Evolutionary conservation across 2,797 vertebrate genomes (phyloP).

Genomic region (Harpagifer antarcticus): DNA sequence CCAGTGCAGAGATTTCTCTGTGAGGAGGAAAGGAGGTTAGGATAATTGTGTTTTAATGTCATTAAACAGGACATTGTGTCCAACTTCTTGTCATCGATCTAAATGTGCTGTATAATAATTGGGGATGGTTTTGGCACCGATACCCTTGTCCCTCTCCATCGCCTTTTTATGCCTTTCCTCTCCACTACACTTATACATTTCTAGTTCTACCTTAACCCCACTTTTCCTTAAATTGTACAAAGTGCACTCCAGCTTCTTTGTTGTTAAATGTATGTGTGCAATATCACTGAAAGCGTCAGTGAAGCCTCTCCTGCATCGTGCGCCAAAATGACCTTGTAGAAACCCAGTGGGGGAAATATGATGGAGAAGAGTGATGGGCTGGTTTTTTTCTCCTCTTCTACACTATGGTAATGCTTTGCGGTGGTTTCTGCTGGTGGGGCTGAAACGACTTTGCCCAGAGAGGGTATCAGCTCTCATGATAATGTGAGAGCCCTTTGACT

Average conservation of each 20-base stretch:
- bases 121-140: conserved; percentile 16
- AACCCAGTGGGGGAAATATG: conserved; percentile 62
- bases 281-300: rapidly evolving
- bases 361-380: conserved; percentile 58
- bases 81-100: background rate
- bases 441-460: conserved; percentile 7
- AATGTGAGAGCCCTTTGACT: background rate
- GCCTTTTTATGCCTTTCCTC: conserved; percentile 3
- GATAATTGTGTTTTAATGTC: conserved; percentile 9
- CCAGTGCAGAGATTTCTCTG: conserved; percentile 11
- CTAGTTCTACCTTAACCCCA: background rate
- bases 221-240: conserved; percentile 9
- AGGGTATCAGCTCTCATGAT: background rate
- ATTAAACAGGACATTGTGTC: background rate
- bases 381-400: conserved; percentile 12
- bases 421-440: conserved; percentile 19
- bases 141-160: conserved; percentile 52
- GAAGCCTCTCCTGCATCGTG: conserved; percentile 61
- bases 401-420: conserved; percentile 28
- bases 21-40: background rate
- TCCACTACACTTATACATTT: background rate
- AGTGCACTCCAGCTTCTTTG: background rate
- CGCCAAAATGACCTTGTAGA: conserved; percentile 84
- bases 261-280: background rate
- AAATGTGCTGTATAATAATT: background rate